Conservation (phyloP, 2,113 vertebrate genomes). For the Poeciliopsis retropinna region DNA sequence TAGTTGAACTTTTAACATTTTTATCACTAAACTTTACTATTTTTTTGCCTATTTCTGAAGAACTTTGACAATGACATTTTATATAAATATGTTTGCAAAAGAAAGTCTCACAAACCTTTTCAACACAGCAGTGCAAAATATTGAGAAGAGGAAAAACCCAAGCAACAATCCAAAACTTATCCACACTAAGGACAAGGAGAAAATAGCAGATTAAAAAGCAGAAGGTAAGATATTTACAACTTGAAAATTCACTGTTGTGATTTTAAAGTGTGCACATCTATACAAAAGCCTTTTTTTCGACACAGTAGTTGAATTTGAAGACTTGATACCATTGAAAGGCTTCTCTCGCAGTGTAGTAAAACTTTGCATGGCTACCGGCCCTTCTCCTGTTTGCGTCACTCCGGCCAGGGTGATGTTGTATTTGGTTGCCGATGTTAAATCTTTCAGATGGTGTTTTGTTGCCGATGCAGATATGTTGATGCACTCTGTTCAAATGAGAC, state of each 20-base stretch:
- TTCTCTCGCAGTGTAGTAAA: conserved; percentile 38
- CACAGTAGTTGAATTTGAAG: neutral
- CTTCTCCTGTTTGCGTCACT: conserved; percentile 59
- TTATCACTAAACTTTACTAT: neutral
- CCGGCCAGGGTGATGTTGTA: conserved; percentile 66
- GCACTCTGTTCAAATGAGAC: conserved; percentile 47
- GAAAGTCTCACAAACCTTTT: conserved; percentile 58
- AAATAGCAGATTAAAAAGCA: neutral
- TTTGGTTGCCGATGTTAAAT: conserved; percentile 44
- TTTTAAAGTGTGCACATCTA: neutral
- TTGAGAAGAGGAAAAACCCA: conserved; percentile 45
- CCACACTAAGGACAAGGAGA: conserved; percentile 37
- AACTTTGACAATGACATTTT: neutral
- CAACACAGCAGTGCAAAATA: conserved; percentile 44
- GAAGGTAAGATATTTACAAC: neutral
- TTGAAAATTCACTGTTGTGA: neutral
- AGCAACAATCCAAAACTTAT: conserved; percentile 51
- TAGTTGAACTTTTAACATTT: neutral
- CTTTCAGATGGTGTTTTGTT: conserved; percentile 31
- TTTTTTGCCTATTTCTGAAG: no score
- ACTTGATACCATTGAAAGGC: conserved; percentile 41
- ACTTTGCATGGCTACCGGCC: conserved; percentile 24
- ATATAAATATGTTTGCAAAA: neutral
- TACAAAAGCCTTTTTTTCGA: neutral
- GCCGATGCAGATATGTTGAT: conserved; percentile 43